phyloP scores from a whole-genome alignment of 2,888 invertebrate species.

The Tillus elongatus region DNA sequence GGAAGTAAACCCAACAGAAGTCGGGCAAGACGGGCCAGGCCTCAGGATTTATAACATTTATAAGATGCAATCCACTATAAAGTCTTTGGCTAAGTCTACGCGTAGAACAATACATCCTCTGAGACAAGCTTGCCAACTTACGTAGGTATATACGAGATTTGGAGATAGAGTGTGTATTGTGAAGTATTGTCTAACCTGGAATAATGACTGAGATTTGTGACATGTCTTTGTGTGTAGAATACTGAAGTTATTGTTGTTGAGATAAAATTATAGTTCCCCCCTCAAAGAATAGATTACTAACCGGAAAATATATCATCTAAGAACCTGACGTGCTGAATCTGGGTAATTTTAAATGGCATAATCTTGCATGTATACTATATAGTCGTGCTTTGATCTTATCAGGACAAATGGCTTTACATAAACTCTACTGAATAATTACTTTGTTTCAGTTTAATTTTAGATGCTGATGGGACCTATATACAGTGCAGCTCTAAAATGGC shows the following conservation, averaged over 20 bases:
- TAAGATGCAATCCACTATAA: constrained; percentile 41
- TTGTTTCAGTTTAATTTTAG: too few relatives aligned
- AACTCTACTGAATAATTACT: too few relatives aligned
- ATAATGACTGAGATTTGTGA: constrained; percentile 39
- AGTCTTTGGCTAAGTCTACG: constrained; percentile 35
- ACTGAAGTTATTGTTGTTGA: constrained; percentile 29
- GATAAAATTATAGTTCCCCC: constrained; percentile 27
- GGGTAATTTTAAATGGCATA: too few relatives aligned
- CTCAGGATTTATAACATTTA: constrained; percentile 40
- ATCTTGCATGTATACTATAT: too few relatives aligned
- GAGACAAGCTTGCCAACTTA: constrained; percentile 33
- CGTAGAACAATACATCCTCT: constrained; percentile 37
- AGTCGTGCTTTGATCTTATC: too few relatives aligned
- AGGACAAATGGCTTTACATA: too few relatives aligned
- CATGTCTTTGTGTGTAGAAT: constrained; percentile 34
- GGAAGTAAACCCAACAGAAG: constrained; percentile 37
- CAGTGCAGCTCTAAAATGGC: too few relatives aligned
- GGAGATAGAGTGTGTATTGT: constrained; percentile 31
- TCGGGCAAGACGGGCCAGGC: constrained; percentile 25
- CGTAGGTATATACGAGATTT: constrained; percentile 37
- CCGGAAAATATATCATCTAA: too few relatives aligned
- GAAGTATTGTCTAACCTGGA: constrained; percentile 37
- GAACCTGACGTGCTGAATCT: too few relatives aligned
- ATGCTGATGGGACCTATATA: too few relatives aligned
- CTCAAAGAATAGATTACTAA: too few relatives aligned